phyloP scores from a whole-genome alignment of 2,113 vertebrate species.

The Pyxicephalus adspersus region DNA sequence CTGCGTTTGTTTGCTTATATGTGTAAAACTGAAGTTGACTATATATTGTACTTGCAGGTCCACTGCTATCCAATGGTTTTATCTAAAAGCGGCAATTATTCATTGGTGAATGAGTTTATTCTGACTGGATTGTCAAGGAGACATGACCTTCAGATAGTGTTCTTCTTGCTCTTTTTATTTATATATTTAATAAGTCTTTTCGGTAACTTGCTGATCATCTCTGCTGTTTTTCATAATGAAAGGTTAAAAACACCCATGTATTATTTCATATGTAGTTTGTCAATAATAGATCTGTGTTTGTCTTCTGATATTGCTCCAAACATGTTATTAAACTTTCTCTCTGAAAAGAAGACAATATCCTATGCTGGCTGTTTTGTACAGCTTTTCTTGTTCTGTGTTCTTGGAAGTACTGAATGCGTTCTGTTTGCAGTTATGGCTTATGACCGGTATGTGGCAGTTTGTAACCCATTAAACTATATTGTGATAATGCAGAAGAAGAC shows the following conservation, averaged over 20 bases:
- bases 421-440: constrained; percentile 64
- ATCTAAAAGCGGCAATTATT: neutral
- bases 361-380: constrained; percentile 33
- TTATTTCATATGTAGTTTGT: constrained; percentile 23
- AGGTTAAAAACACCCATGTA: constrained; percentile 41
- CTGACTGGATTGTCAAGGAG: constrained; percentile 7
- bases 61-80: no score
- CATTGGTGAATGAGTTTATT: constrained; percentile 11
- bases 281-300: constrained; percentile 35
- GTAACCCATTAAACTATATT: constrained; percentile 60
- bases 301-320: constrained; percentile 13
- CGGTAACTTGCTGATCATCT: constrained; percentile 28
- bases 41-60: constrained; percentile 10
- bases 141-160: neutral
- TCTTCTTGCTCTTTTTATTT: constrained; percentile 33
- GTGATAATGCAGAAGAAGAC: constrained; percentile 56
- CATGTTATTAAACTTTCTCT: neutral
- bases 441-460: constrained; percentile 62
- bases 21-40: constrained; percentile 19
- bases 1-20: constrained; percentile 60
- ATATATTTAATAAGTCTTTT: constrained; percentile 27
- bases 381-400: constrained; percentile 14
- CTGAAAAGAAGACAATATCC: constrained; percentile 10
- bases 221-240: neutral
- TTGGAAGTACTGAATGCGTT: constrained; percentile 1